Evolutionary conservation across 2,888 invertebrate genomes (phyloP).

Genomic region (Pristionchus exspectatus): DNA sequence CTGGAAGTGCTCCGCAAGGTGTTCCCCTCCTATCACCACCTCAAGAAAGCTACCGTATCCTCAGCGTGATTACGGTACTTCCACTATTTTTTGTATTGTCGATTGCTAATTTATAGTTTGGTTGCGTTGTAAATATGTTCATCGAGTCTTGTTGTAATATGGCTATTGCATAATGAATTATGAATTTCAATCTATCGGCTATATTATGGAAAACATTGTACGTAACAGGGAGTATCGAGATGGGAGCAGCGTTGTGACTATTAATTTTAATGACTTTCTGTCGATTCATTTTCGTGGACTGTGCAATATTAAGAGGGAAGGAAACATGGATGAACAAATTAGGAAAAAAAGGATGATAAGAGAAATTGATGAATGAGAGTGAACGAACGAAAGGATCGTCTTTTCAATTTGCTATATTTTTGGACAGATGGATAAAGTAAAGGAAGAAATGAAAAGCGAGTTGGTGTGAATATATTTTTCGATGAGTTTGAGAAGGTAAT

Average conservation of each 20-base stretch:
- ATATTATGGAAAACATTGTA: background rate
- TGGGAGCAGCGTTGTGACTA: background rate
- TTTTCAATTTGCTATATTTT: no score
- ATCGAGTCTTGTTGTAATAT: background rate
- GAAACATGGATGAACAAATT: background rate
- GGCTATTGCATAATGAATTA: background rate
- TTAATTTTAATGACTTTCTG: background rate
- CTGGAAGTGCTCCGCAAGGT: conserved; percentile 48
- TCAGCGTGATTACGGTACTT: conserved; percentile 20
- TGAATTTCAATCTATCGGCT: background rate
- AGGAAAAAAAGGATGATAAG: no score
- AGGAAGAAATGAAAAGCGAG: no score
- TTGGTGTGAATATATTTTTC: no score
- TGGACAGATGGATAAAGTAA: no score
- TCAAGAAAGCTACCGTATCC: conserved; percentile 35
- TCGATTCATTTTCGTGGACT: no score
- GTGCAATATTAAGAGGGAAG: no score
- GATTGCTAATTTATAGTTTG: background rate
- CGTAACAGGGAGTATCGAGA: background rate
- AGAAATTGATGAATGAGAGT: conserved; percentile 17
- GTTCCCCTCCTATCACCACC: conserved; percentile 48
- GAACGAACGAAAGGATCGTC: background rate
- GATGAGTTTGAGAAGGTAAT: no score
- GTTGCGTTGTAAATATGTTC: background rate
- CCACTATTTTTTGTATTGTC: background rate